A percentile compares a stretch with the other conserved stretches of the same genome.
These are phyloP conservation scores for Cyphomyrus plagiostoma DNA, from an alignment of 2,113 vertebrate species.

Conservation along the genomic window DNA sequence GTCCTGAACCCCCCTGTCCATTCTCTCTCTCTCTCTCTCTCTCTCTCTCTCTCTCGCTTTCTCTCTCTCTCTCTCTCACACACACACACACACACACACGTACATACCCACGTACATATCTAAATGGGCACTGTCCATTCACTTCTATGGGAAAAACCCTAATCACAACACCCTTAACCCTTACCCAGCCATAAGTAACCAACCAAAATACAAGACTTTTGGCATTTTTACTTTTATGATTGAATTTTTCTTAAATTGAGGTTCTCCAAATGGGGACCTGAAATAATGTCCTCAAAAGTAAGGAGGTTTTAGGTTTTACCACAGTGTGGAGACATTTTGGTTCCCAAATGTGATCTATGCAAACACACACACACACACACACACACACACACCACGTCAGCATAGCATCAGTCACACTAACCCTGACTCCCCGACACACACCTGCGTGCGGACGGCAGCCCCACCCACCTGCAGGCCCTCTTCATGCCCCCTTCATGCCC, in stretches of 20 bases:
- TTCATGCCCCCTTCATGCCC: too few relatives aligned
- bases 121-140: background rate
- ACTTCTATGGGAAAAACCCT: background rate
- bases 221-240: too few relatives aligned
- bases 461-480: background rate
- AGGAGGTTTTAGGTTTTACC: too few relatives aligned
- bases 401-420: background rate
- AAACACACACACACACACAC: background rate
- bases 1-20: background rate
- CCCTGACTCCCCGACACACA: background rate
- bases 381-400: background rate
- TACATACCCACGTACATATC: background rate
- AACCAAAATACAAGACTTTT: too few relatives aligned
- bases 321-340: too few relatives aligned
- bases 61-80: background rate
- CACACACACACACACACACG: background rate
- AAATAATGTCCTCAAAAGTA: too few relatives aligned
- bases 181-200: too few relatives aligned
- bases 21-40: background rate
- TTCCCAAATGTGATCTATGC: too few relatives aligned
- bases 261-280: too few relatives aligned
- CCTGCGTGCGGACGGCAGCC: background rate
- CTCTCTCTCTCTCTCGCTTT: background rate
- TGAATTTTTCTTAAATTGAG: too few relatives aligned
- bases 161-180: too few relatives aligned